Evolutionary conservation across 2,113 vertebrate genomes (phyloP), one percentile per base, ranked within the genome.

Genomic region (Cyanistes caeruleus): DNA sequence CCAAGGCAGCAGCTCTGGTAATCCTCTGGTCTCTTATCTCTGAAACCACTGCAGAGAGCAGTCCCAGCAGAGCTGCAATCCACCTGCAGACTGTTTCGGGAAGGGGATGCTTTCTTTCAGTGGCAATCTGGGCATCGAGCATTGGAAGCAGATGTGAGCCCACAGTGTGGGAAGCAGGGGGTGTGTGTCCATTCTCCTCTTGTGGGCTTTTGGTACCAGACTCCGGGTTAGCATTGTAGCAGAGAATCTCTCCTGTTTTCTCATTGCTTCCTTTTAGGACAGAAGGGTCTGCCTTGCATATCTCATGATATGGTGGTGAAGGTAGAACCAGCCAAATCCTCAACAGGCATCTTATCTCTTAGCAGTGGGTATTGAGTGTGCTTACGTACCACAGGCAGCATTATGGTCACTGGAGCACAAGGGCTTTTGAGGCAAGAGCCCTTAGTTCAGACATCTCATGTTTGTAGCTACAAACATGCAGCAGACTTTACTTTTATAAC

Each of bases 121-220:
- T 43, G 63, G 48, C 1, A 2, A 16, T 31, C 43, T 22, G 19
- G 35, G n/a, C 19, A 15, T 20, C 0, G 0, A n/a, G 16, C 12
- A 3, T 9, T 31, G 51, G 49, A 82, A 74, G 33, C 0, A 3
- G 48, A 28, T 55, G 20, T 0, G 9, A 78, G 44, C 11, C 15
- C 23, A 11, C 3, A 7, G 28, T 16, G 24, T 21, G 39, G 16
- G 51, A n/a, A 63, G 20, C 39, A 22, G 6, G 30, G 5, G 4
- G 2, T 7, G 19, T 3, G 1, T 35, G 33, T 30, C 9, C 41
- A 10, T 15, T n/a, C 73, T 21, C 4, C 2, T 13, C 56, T 44
- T 41, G 0, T n/a, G 30, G 23, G 35, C 3, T 60, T 24, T 76
- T 64, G 39, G 22, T 68, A 28, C 39, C 49, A n/a, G 22, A 30